These are phyloP conservation scores for Stichodactyla helianthus DNA, from an alignment of 64 coral and sea anemone species.

Conservation along the genomic window DNA sequence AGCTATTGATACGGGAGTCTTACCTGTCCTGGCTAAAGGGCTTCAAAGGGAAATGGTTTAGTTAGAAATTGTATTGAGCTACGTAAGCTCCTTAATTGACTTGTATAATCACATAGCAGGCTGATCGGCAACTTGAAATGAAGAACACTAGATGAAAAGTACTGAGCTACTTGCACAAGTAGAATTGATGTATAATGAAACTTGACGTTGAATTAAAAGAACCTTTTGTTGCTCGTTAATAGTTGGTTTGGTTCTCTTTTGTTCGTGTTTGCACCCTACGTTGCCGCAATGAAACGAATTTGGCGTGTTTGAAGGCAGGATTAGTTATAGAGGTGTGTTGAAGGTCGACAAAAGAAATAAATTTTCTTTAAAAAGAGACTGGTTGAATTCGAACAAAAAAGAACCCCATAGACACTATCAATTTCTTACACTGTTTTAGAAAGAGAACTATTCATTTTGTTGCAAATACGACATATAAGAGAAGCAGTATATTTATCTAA, in stretches of 20 bases:
- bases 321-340: not conserved
- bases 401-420: not conserved
- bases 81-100: conserved; percentile 1
- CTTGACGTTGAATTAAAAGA: not conserved
- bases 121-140: no score
- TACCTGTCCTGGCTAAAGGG: not conserved
- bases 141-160: no score
- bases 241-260: conserved; percentile 9
- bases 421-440: no score
- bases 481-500: no score
- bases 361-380: not conserved
- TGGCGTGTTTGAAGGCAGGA: not conserved
- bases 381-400: not conserved
- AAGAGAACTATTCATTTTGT: no score
- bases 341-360: not conserved
- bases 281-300: not conserved
- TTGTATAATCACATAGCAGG: not conserved
- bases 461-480: no score
- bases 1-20: not conserved
- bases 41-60: not conserved
- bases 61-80: not conserved
- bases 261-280: conserved; percentile 1
- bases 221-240: not conserved
- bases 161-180: not conserved
- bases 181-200: not conserved